These are phyloP conservation scores for Ectemnius lituratus DNA, from an alignment of 2,888 invertebrate species.

Conservation along the genomic window DNA sequence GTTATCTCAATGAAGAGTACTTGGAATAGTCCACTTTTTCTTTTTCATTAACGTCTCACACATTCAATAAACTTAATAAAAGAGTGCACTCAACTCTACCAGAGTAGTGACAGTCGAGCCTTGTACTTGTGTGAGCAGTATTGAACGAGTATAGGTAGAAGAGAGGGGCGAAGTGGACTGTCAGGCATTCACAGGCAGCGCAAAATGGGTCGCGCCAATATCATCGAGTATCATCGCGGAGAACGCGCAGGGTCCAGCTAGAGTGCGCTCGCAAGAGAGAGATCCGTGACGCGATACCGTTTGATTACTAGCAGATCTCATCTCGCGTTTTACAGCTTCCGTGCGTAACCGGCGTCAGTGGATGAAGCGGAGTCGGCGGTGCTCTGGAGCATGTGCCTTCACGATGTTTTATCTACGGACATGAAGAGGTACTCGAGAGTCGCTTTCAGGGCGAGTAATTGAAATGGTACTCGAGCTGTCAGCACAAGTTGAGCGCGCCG, in stretches of 20 bases:
- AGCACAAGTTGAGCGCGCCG: slow-evolving; percentile 35
- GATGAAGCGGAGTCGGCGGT: slow-evolving; percentile 16
- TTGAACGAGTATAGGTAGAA: not conserved
- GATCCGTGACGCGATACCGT: slow-evolving; percentile 36
- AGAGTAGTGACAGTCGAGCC: too few species aligned
- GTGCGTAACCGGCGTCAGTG: slow-evolving; percentile 33
- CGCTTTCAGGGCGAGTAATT: slow-evolving; percentile 70
- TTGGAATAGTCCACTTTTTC: too few species aligned
- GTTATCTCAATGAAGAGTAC: too few species aligned
- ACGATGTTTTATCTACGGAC: slow-evolving; percentile 68
- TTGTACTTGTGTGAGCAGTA: too few species aligned
- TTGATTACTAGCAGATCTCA: slow-evolving; percentile 46
- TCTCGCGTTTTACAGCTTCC: slow-evolving; percentile 47
- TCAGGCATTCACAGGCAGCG: not conserved
- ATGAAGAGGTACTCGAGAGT: slow-evolving; percentile 70
- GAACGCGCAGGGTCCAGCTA: not conserved
- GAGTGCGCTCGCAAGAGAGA: slow-evolving; percentile 25
- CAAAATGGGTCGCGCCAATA: slow-evolving; percentile 16
- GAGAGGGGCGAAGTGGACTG: not conserved
- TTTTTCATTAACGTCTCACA: too few species aligned
- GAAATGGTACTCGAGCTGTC: slow-evolving; percentile 59
- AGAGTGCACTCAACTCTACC: too few species aligned
- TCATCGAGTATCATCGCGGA: slow-evolving; percentile 28
- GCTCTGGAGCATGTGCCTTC: slow-evolving; percentile 53
- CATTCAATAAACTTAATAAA: too few species aligned